phyloP scores from a whole-genome alignment of 2,888 invertebrate species.

The Dryobotodes eremita region DNA sequence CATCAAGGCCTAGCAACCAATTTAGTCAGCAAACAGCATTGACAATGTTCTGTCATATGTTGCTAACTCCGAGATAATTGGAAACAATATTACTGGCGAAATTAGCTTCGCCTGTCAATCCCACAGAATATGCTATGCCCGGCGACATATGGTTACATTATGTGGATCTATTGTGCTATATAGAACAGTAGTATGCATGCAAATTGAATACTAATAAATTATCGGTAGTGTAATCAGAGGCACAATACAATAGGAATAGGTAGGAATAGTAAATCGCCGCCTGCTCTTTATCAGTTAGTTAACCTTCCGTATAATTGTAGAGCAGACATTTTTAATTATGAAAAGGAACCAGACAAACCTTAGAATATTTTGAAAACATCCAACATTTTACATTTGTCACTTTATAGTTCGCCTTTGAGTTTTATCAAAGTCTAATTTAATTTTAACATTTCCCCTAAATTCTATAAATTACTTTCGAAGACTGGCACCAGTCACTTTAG shows the following conservation, averaged over 20 bases:
- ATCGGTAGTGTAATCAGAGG: constrained; percentile 27
- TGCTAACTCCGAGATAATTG: constrained; percentile 53
- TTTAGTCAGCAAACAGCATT: constrained; percentile 20
- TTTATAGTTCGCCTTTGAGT: neutral
- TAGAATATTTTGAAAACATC: neutral
- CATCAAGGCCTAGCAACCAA: constrained; percentile 38
- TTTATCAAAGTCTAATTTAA: neutral
- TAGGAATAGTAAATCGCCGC: constrained; percentile 27
- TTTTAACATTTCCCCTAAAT: neutral
- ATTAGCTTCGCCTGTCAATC: constrained; percentile 45
- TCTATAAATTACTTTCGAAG: neutral
- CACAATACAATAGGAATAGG: constrained; percentile 25
- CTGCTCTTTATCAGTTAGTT: constrained; percentile 7
- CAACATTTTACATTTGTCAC: neutral
- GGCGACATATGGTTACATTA: constrained; percentile 3
- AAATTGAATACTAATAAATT: constrained; percentile 55
- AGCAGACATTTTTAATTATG: constrained; percentile 19
- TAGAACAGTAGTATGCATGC: constrained; percentile 25
- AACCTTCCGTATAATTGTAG: constrained; percentile 21
- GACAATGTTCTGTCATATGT: constrained; percentile 50
- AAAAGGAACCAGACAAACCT: neutral
- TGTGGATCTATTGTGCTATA: constrained; percentile 13
- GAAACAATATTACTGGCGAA: constrained; percentile 52
- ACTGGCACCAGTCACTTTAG: neutral
- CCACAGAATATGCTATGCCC: constrained; percentile 30